phyloP scores from a whole-genome alignment of 1,140 invertebrate genomes.

The Lordiphosa clarofinis region DNA sequence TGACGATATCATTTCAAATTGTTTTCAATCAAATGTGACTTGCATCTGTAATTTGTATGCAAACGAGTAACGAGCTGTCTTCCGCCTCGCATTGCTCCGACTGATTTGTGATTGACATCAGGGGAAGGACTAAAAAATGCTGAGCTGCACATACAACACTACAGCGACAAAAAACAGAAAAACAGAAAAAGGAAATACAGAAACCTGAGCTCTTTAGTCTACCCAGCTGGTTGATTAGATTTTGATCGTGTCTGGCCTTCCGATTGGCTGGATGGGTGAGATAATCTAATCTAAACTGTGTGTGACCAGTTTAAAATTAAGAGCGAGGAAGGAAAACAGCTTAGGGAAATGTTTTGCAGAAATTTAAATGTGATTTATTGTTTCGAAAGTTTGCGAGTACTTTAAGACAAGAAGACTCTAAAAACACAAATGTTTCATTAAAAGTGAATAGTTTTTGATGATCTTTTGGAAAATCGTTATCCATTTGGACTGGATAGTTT shows the following conservation, averaged over 20 bases:
- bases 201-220: background rate
- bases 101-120: constrained; percentile 64
- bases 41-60: constrained; percentile 74
- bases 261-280: constrained; percentile 1
- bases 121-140: constrained; percentile 16
- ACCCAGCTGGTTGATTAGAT: constrained; percentile 34
- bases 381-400: too few species aligned
- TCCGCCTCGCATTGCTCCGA: constrained; percentile 14
- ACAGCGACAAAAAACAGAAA: background rate
- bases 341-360: too few species aligned
- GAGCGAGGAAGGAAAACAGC: too few species aligned
- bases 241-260: constrained; percentile 35
- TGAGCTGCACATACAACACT: constrained; percentile 1
- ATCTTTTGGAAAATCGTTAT: too few species aligned
- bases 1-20: constrained; percentile 72
- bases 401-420: too few species aligned
- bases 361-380: too few species aligned
- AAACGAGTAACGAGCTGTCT: constrained; percentile 49
- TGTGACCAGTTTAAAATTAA: too few species aligned
- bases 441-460: too few species aligned
- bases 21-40: constrained; percentile 75
- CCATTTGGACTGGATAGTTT: too few species aligned
- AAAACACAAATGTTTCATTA: too few species aligned
- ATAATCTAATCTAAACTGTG: too few species aligned
- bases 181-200: background rate